Base-by-base conservation (phyloP, 2,888 invertebrate genomes). In the Helicoverpa assulta region DNA sequence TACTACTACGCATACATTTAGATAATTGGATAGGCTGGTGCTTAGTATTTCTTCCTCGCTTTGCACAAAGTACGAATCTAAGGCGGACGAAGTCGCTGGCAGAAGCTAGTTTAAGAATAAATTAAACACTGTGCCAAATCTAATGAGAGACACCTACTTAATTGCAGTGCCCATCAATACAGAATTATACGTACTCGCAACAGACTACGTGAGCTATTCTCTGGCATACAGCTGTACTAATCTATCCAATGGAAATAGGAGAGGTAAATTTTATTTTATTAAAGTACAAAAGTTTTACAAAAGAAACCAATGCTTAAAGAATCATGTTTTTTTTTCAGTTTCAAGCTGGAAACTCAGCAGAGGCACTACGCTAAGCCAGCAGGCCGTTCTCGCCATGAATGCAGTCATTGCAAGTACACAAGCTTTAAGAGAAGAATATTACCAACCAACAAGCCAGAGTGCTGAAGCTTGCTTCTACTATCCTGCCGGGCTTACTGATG, bases 381-480 rank as follows among this genome's bases (percentile, higher is more conserved):
- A 73, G 56, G 89, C 90, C 0, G 76, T 78, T 8, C 68, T 64
- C 6, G 80, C 76, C 1, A 92, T 95, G 6, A 73, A 89, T 37
- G 56, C 63, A 0, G 81, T 85, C 0, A 86, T 95, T 8, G 50
- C 10, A 4, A 75, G 68, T n/a, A 94, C 93, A 1, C 89, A 91
- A 71, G 95, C 94, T 60, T 92, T 95, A 0, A 50, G 59, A 0
- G 75, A 90, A 62, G 83, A 86, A 0, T 95, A 91, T 76, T 95
- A 94, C 74, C 62, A 61, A n/a, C 1, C 64, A 0, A 93, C 92
- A 14, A 85, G 84, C 53, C 95, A 95, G 67, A 84, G 81, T 4
- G 90, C 89, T n/a, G 92, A 88, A 1, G 89, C 90, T 18, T 95
- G 95, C 83, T 95, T 95, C 92, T 88, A 93, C 82, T 94, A 94